Base-by-base conservation (phyloP, 2,113 vertebrate species). In the Tricholaema leucomelas region DNA sequence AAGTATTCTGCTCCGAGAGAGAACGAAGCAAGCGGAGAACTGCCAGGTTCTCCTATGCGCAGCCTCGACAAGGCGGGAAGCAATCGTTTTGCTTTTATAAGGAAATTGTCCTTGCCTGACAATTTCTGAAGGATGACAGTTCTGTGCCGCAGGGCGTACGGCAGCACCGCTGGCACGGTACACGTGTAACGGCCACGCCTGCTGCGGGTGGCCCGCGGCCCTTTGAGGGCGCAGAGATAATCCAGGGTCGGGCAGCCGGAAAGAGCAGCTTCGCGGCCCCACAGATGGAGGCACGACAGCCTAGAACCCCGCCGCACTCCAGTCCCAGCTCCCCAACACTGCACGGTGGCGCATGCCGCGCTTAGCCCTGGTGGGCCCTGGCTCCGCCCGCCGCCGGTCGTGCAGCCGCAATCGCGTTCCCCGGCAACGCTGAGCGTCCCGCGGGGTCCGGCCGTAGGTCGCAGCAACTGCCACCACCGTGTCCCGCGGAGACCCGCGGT, bases 41-140 rank as follows among this genome's bases (percentile, higher is more conserved):
- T 6, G 16, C 15, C 0, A 40, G 4, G 4, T 15, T 36, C 28
- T 24, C 18, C n/a, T 5, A 21, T 6, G 16, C 8, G 40, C 36
- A 15, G 5, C 9, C 54, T 15, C 12, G 0, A 3, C 65, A 56
- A 24, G 12, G 31, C 50, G 8, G 13, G 33, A 27, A 25, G 67
- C 61, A 2, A 8, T 0, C 25, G 6, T 6, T 63, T 28, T 31
- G 15, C 46, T n/a, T 28, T 17, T 24, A 0, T 1, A 5, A 5
- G 8, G 38, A 54, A 40, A 46, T 50, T 8, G 15, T 4, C 30
- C 2, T 0, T 3, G 35, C 76, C 33, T 27, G 35, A 6, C 19
- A 1, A 3, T 5, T 48, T 30, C 38, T 6, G 15, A 21, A 12
- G 12, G 48, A n/a, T 1, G 7, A 15, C 0, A 15, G 11, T 5